Conservation (phyloP, 2,888 invertebrate species). For the Spatulosminthurus flaviceps region DNA sequence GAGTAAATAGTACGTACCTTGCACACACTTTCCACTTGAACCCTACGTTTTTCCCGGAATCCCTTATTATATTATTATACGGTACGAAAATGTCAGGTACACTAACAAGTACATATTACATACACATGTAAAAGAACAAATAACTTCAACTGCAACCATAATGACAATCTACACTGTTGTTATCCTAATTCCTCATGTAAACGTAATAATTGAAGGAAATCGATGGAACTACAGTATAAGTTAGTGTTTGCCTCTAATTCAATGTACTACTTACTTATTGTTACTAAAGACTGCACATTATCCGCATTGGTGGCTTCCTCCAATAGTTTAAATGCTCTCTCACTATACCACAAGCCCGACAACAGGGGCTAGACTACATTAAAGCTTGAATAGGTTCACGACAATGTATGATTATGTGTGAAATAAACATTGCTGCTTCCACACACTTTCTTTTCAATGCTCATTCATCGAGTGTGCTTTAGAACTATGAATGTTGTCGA, state of each 20-base stretch:
- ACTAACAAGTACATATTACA: background rate
- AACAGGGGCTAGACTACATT: background rate
- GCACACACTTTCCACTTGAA: background rate
- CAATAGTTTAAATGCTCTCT: background rate
- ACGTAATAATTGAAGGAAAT: slow-evolving; percentile 26
- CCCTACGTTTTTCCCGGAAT: background rate
- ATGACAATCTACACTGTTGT: background rate
- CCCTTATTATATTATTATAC: background rate
- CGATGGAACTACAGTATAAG: slow-evolving; percentile 37
- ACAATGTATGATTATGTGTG: slow-evolving; percentile 29
- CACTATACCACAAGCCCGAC: background rate
- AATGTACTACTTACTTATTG: too few species aligned
- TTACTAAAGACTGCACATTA: background rate
- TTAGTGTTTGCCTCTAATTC: slow-evolving; percentile 27
- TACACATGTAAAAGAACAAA: too few species aligned
- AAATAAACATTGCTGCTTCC: slow-evolving; percentile 29
- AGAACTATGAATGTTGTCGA: too few species aligned
- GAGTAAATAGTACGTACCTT: slow-evolving; percentile 11
- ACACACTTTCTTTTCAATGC: slow-evolving; percentile 32
- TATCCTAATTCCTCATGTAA: background rate
- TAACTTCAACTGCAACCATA: background rate
- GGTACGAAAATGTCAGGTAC: background rate
- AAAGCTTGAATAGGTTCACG: background rate
- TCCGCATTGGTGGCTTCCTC: background rate
- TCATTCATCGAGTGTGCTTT: background rate